Conservation (phyloP, 2,888 invertebrate genomes). For the Keiferia lycopersicella region DNA sequence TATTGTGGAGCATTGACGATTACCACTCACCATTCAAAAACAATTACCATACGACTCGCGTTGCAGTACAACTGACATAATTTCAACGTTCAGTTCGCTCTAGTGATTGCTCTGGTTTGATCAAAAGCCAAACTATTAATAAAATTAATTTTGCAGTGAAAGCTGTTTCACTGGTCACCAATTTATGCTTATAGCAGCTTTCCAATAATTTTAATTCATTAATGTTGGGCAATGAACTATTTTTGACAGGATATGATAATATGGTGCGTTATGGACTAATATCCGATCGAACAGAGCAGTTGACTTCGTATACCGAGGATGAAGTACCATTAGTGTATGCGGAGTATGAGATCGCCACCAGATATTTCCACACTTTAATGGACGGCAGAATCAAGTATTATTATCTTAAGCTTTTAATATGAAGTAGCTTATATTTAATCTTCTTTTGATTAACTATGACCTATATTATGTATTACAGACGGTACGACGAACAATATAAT, state of each 20-base stretch:
- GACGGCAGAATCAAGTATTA: constrained; percentile 65
- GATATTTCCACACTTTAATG: constrained; percentile 59
- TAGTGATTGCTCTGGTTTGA: background rate
- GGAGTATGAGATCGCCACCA: constrained; percentile 58
- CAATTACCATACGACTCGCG: too few species aligned
- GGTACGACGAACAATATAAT: constrained; percentile 55
- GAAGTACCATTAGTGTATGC: constrained; percentile 58
- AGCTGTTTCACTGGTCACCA: background rate
- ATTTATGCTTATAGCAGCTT: background rate
- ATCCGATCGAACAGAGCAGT: constrained; percentile 50
- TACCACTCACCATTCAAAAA: too few species aligned
- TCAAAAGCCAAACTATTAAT: constrained; percentile 1
- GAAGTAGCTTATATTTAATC: too few species aligned
- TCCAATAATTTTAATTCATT: constrained; percentile 3
- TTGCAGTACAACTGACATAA: too few species aligned
- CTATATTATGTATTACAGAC: constrained; percentile 40
- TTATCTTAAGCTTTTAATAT: too few species aligned
- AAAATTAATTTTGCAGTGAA: constrained; percentile 2
- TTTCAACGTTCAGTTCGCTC: background rate
- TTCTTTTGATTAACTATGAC: too few species aligned
- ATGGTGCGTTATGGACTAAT: constrained; percentile 57
- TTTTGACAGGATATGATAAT: constrained; percentile 50
- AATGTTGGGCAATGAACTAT: background rate
- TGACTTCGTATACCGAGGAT: constrained; percentile 51
- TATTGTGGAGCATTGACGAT: too few species aligned